Evolutionary conservation across 2,113 vertebrate genomes (phyloP).

Genomic region (Pygoscelis adeliae): DNA sequence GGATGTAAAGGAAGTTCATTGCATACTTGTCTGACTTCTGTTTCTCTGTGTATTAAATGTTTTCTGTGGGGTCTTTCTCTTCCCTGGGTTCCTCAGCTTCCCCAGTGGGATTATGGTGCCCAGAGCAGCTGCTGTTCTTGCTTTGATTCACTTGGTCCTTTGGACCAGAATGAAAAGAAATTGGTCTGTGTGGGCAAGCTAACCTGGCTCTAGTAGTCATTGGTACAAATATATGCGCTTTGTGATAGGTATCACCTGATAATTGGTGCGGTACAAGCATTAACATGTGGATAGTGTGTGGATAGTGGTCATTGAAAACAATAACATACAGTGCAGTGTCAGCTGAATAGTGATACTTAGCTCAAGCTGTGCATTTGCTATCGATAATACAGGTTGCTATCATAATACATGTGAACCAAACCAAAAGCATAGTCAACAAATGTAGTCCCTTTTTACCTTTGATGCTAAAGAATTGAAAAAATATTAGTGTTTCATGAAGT

Average conservation of each 20-base stretch:
- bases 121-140: not conserved
- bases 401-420: not conserved
- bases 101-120: not conserved
- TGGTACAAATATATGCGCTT: not conserved
- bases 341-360: not conserved
- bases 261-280: not conserved
- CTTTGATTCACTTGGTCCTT: not conserved
- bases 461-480: not conserved
- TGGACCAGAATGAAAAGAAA: not conserved
- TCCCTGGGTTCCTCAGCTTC: not conserved
- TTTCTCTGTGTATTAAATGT: not conserved
- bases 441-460: not conserved
- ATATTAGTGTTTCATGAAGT: not conserved
- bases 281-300: not conserved
- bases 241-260: not conserved
- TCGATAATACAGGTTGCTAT: accelerated
- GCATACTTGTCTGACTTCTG: not conserved
- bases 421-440: not conserved
- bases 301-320: not conserved
- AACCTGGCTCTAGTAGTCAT: not conserved
- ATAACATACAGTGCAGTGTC: not conserved
- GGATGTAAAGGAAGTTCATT: not conserved
- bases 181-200: not conserved
- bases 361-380: not conserved
- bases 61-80: not conserved